Percentiles rank a stretch among this genome's conserved stretches.
phyloP scores from a whole-genome alignment of 2,888 invertebrate genomes.

The Malacosoma neustria region DNA sequence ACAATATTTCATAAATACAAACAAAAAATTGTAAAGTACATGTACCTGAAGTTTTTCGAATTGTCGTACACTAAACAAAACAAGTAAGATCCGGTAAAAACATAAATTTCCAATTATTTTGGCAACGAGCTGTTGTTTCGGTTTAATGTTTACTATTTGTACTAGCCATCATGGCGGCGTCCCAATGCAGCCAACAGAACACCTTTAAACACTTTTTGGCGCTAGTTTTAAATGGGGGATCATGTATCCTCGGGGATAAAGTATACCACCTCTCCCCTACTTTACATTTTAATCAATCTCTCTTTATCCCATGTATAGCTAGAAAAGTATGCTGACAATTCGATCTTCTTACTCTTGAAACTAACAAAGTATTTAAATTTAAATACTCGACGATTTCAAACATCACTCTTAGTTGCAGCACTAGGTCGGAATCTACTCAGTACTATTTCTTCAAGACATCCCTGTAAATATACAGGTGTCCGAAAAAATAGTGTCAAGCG shows the following conservation, averaged over 20 bases:
- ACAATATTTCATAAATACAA: conserved; percentile 3
- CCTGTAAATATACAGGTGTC: no score
- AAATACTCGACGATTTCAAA: no score
- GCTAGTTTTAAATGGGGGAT: conserved; percentile 8
- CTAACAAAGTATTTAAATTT: no score
- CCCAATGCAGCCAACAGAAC: conserved; percentile 6
- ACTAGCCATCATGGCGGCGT: conserved; percentile 6
- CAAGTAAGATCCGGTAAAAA: conserved; percentile 5
- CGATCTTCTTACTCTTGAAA: no score
- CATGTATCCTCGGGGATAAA: conserved; percentile 5
- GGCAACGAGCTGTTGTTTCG: conserved; percentile 4
- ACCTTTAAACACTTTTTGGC: conserved; percentile 5
- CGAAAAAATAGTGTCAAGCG: no score
- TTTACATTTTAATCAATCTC: no score
- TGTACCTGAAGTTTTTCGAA: conserved; percentile 4
- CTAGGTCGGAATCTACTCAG: no score
- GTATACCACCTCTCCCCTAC: conserved; percentile 2
- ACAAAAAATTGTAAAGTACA: conserved; percentile 6
- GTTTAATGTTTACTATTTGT: conserved; percentile 3
- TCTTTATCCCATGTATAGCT: no score
- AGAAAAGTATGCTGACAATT: no score
- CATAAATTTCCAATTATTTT: conserved; percentile 3
- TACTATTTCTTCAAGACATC: no score
- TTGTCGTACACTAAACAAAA: conserved; percentile 4
- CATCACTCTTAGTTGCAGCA: no score